Evolutionary conservation across 2,797 vertebrate genomes (phyloP), one percentile per base, ranked within the genome.

Genomic region (Fundulus diaphanus): DNA sequence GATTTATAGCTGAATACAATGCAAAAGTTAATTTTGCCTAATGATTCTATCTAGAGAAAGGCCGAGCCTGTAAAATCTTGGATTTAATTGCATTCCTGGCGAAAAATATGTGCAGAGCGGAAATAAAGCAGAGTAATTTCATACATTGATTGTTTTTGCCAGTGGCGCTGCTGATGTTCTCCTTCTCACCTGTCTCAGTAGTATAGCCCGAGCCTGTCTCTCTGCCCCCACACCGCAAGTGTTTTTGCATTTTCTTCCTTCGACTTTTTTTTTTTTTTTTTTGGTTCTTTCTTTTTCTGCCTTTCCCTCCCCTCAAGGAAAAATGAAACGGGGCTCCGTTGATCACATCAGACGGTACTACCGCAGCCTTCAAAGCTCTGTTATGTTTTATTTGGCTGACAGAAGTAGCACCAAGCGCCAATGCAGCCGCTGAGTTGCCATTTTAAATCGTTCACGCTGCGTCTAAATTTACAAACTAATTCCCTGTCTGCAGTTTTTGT

Each of bases 281-380:
- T 29, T 74, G 75, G 46, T 24, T 22, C 59, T 31, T 49, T 7
- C 1, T 52, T 9, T 24, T 0, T 31, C 24, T 18, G 11, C 15
- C 42, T 46, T 69, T 35, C 24, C 66, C 37, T 51, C 8, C 63
- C 70, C 72, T 79, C 44, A 0, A 49, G 77, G 35, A 79, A 72
- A 75, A 77, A 85, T 90, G 85, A 82, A 67, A 89, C 49, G 69
- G 68, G 80, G 81, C 84, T 74, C 80, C 74, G 79, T 80, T 86
- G 77, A 86, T 87, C 69, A 49, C 74, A 86, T 78, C 82, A 88
- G 73, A 76, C 15, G 12, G 70, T 77, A 75, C 72, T 72, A 80
- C 73, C 83, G 74, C 72, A 81, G 79, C 83, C 84, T 82, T 87
- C 68, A 82, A 77, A 82, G 75, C 70, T 7, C 35, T 31, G 81